A percentile compares a stretch with the other conserved stretches of the same genome.
These are phyloP conservation scores for Lathamus discolor DNA, from an alignment of 2,113 vertebrate genomes.

Conservation along the genomic window DNA sequence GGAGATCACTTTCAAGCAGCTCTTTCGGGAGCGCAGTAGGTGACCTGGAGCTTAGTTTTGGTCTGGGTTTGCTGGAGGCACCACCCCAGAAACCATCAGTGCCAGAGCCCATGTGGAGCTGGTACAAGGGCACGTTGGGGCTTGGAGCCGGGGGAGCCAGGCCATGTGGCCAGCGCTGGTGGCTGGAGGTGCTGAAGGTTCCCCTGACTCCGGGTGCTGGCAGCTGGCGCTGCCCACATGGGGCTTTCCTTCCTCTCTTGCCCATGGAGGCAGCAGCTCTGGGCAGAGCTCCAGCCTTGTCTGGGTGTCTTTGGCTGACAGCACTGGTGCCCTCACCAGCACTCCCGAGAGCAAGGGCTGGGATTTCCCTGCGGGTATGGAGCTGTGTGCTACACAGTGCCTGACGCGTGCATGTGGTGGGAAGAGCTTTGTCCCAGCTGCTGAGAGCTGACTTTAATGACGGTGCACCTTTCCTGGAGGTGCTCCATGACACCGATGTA, in stretches of 20 bases:
- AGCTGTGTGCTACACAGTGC: rapidly evolving
- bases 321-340: neutral
- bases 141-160: neutral
- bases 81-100: neutral
- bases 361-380: neutral
- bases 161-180: neutral
- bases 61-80: neutral
- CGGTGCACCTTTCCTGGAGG: neutral
- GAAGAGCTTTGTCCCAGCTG: neutral
- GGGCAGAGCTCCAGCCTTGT: neutral
- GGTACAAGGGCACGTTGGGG: neutral
- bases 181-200: neutral
- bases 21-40: neutral
- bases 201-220: rapidly evolving
- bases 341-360: neutral
- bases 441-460: neutral
- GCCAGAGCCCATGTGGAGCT: neutral
- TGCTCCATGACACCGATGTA: neutral
- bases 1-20: neutral
- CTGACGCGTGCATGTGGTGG: neutral
- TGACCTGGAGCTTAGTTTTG: neutral
- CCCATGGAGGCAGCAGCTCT: neutral
- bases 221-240: rapidly evolving
- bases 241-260: neutral
- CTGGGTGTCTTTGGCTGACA: neutral